Evolutionary conservation across 2,797 vertebrate species (phyloP), one percentile per base, ranked within the genome.

Genomic region (Clarias laeviceps): DNA sequence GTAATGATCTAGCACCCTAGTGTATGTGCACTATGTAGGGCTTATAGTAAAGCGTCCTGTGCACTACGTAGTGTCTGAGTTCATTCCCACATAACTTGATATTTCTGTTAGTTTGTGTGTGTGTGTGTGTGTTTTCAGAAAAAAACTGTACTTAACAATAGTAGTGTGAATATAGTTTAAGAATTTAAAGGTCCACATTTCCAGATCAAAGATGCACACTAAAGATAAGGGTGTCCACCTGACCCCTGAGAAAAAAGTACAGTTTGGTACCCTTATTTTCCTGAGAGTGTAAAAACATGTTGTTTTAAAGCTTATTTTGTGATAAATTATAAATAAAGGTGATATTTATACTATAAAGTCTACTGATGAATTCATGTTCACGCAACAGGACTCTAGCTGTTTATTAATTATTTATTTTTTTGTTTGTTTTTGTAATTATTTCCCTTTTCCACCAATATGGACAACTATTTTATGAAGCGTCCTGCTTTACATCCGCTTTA

Each of bases 301-400:
- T 69, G 32, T 84, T 79, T 79, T 68, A 78, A 37, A 68, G 18
- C 32, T 79, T 27, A 27, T 79, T 50, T 70, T 84, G 34, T 70
- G 45, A 79, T 24, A 17, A 20, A 70, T 40, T 3, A 68, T 57
- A 7, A 78, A 78, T 84, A 79, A 84, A 84, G 6, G 3, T 78
- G 0, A 59, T 69, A 18, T 66, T 50, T 68, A 50, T 68, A 45
- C 2, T 59, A 69, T 5, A 15, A 37, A 59, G 3, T 59, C 1
- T 22, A 15, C 3, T 72, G 32, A n/a, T 77, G 9, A 37, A 24
- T n/a, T 78, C 17, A 24, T 59, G 56, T 24, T 34, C 20, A 29
- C 57, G 15, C 57, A 0, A 11, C 56, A 56, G 27, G 29, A 1
- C 18, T 59, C 18, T 1, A 11, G n/a, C 6, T 56, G 3, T 74